phyloP scores from a whole-genome alignment of 30 jellyfish, hydroid and myxozoan species.

The Catostylus mosaicus region DNA sequence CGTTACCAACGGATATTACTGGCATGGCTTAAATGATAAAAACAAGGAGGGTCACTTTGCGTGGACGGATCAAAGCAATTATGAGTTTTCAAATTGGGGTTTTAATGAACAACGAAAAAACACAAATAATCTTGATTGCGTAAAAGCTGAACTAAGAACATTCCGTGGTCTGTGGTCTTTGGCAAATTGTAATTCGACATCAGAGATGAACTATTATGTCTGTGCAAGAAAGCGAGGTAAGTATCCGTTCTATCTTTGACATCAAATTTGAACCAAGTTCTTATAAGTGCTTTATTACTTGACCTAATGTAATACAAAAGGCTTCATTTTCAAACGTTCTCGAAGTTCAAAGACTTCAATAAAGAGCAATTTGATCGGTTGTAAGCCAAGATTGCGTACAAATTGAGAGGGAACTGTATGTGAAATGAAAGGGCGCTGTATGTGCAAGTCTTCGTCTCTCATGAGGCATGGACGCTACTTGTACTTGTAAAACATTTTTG shows the following conservation, averaged over 20 bases:
- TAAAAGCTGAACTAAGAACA: constrained; percentile 53
- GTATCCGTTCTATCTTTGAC: background rate
- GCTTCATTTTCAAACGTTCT: too few species aligned
- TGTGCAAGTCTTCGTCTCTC: too few species aligned
- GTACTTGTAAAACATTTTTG: too few species aligned
- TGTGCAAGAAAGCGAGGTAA: constrained; percentile 88
- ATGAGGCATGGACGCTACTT: too few species aligned
- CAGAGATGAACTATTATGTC: constrained; percentile 65
- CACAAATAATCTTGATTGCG: constrained; percentile 58
- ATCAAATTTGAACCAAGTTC: too few species aligned
- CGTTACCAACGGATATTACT: constrained; percentile 50
- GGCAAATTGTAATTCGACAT: constrained; percentile 63
- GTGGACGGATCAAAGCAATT: constrained; percentile 72
- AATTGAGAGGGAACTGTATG: too few species aligned
- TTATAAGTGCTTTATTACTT: too few species aligned
- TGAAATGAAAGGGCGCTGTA: too few species aligned
- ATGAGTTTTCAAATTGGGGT: constrained; percentile 68
- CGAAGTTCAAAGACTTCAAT: too few species aligned
- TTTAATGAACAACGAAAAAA: constrained; percentile 30
- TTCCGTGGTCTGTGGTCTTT: constrained; percentile 60
- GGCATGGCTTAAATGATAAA: constrained; percentile 86
- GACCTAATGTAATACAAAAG: too few species aligned
- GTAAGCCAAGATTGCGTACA: too few species aligned
- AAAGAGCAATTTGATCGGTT: too few species aligned
- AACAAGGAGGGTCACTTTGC: constrained; percentile 58